Evolutionary conservation across 2,113 vertebrate species (phyloP), one percentile per base, ranked within the genome.

Genomic region (Todiramphus saurophagus): DNA sequence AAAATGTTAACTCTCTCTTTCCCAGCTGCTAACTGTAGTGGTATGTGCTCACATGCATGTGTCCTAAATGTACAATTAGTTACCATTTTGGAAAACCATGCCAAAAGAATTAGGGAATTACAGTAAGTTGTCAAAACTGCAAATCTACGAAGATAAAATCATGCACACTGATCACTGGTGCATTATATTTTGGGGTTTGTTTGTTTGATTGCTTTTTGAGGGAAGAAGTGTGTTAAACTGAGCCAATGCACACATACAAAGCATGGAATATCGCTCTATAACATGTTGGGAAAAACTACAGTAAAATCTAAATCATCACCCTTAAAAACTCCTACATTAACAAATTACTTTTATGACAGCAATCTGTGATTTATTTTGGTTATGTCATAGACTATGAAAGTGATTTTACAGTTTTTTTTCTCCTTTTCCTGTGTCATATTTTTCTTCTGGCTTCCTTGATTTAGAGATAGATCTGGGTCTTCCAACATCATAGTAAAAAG

Each of bases 171-270:
- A 28, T 63, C 17, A 21, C 10, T 69, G 79, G 21, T 44, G 41
- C 15, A 17, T 83, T 50, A 28, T 0, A 1, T 25, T 21, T 23
- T 18, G 31, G 43, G 43, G 43, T 31, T 30, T 30, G 9, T 21
- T 23, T 18, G 31, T 21, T 14, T 18, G 31, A 27, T 30, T 30
- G 37, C 37, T 37, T 74, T 80, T 62, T 33, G 27, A 35, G 21
- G 3, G 2, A 2, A 1, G 8, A 28, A 3, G 2, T 1, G 1
- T 35, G 16, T 83, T 66, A 81, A 70, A 9, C 13, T 60, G 7
- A 23, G 5, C 14, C 43, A 37, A 27, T 17, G 3, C 3, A 44
- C 51, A 41, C 2, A 10, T 16, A 27, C 8, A 58, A 6, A 83
- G 14, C 17, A 76, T 0, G 0, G 35, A 1, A 3, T 35, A 53